phyloP scores from a whole-genome alignment of 2,888 invertebrate species.

The Polydrusus cervinus region DNA sequence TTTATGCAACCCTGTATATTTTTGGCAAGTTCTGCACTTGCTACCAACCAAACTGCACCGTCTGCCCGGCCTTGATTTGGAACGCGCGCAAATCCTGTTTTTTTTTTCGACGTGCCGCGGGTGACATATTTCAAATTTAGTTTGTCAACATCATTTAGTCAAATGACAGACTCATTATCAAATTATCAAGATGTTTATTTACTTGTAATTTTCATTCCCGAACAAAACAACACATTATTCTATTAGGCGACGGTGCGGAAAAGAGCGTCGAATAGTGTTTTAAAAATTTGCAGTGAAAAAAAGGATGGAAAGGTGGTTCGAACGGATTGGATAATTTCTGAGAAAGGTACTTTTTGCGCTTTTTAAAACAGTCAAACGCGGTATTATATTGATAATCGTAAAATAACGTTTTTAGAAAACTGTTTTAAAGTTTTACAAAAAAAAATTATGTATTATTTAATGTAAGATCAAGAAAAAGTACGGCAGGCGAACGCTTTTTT shows the following conservation, averaged over 20 bases:
- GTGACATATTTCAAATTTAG: constrained; percentile 36
- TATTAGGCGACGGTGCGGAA: constrained; percentile 34
- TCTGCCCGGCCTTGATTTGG: background rate
- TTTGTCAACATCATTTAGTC: constrained; percentile 46
- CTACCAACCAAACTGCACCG: constrained; percentile 23
- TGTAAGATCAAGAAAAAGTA: too few relatives aligned
- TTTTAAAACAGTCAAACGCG: too few relatives aligned
- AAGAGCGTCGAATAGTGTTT: constrained; percentile 30
- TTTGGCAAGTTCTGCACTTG: background rate
- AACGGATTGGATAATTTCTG: constrained; percentile 26
- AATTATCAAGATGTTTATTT: constrained; percentile 52
- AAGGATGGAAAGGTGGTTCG: background rate
- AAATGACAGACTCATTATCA: constrained; percentile 49
- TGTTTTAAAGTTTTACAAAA: too few relatives aligned
- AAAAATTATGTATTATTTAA: too few relatives aligned
- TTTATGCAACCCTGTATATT: background rate
- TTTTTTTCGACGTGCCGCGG: background rate
- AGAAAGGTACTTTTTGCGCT: constrained; percentile 14
- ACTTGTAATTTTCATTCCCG: constrained; percentile 33
- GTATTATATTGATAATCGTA: too few relatives aligned
- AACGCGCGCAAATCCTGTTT: constrained; percentile 13
- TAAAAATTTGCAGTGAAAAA: constrained; percentile 38
- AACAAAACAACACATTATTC: constrained; percentile 42
- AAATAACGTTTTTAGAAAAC: too few relatives aligned
- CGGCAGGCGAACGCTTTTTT: too few relatives aligned